Percentiles rank a stretch among this genome's conserved stretches.
Evolutionary conservation across 2,113 vertebrate species (phyloP).

Genomic region (Thomomys bottae): DNA sequence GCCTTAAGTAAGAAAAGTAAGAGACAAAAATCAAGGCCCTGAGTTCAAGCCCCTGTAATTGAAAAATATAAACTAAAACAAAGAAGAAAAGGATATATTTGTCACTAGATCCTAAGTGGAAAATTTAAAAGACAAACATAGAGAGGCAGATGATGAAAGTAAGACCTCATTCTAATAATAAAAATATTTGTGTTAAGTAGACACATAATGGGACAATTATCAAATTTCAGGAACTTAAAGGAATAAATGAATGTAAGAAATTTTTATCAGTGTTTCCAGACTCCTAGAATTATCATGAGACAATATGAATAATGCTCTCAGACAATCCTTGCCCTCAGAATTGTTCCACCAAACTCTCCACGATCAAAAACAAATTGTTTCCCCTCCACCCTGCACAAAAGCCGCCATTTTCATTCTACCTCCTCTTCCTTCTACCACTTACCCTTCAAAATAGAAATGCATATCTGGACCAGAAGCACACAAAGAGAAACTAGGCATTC

Average conservation of each 20-base stretch:
- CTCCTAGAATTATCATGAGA: conserved; percentile 11
- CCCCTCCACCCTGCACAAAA: too few relatives aligned
- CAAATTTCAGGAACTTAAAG: neutral
- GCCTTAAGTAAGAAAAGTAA: too few relatives aligned
- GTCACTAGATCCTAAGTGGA: neutral
- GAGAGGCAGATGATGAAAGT: neutral
- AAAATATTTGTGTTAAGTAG: conserved; percentile 5
- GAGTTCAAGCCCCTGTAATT: too few relatives aligned
- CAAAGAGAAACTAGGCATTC: conserved; percentile 26
- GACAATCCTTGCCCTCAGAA: neutral
- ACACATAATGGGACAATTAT: neutral
- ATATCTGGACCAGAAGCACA: conserved; percentile 49
- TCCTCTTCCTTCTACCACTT: neutral
- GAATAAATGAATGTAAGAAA: neutral
- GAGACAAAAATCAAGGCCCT: too few relatives aligned
- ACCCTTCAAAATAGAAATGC: conserved; percentile 10
- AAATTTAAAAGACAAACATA: neutral
- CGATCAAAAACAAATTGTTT: neutral
- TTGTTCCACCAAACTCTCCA: neutral
- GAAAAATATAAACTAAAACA: neutral
- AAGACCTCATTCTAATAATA: neutral
- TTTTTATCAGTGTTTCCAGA: neutral
- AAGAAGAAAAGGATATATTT: neutral
- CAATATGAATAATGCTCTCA: neutral
- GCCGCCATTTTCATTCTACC: neutral